A percentile compares a stretch with the other conserved stretches of the same genome.
phyloP scores from a whole-genome alignment of 2,888 invertebrate species.

The Megalurothrips usitatus region DNA sequence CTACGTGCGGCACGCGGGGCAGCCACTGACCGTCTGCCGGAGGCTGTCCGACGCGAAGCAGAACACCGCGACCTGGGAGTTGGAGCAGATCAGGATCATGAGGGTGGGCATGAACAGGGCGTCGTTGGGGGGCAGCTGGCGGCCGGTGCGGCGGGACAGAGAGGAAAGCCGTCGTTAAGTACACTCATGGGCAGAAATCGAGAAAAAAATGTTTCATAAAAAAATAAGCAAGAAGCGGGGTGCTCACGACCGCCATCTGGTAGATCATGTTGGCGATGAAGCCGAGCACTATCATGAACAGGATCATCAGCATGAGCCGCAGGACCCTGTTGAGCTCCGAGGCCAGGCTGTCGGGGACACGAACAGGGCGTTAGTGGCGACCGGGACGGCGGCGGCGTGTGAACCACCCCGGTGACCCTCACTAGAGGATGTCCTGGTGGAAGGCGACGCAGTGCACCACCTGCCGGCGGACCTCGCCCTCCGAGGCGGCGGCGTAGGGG shows the following conservation, averaged over 20 bases:
- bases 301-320: background rate
- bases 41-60: background rate
- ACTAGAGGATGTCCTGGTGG: constrained; percentile 4
- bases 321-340: background rate
- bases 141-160: background rate
- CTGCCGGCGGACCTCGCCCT: background rate
- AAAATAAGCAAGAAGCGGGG: no score
- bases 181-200: background rate
- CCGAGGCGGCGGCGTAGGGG: background rate
- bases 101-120: background rate
- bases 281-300: background rate
- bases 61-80: background rate
- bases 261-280: background rate
- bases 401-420: background rate
- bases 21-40: background rate
- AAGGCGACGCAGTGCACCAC: background rate
- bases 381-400: background rate
- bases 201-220: no score
- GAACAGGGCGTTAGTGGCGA: background rate
- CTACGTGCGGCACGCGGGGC: no score
- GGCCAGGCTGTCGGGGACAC: background rate
- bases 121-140: background rate
- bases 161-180: background rate
- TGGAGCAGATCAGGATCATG: constrained; percentile 13
- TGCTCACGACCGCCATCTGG: background rate